Evolutionary conservation across 1,140 invertebrate species (phyloP), one percentile per base, ranked within the genome.

Genomic region (Papilio polytes): DNA sequence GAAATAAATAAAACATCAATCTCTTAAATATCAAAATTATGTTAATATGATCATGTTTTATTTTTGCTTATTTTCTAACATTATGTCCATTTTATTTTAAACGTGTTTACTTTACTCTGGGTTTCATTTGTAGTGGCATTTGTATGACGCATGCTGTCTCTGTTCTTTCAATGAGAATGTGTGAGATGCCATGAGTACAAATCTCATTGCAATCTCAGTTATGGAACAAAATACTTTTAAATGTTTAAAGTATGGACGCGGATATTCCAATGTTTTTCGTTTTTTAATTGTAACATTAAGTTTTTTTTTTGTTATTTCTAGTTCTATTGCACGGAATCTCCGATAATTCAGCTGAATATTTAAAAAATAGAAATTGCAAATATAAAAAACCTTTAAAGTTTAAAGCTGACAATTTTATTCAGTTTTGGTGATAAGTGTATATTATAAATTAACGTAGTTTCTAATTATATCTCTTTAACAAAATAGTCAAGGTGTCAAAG

Each of bases 291-390:
- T 63, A 70, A 70, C 63, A 2, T 31, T 70, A 70, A 70, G 63
- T 70, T 70, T 70, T 70, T n/a, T 66, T 70, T 31, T 31, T 31
- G 63, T 70, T 70, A 70, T 70, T 70, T 31, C 63, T 70, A 70
- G 63, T 70, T 70, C 63, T 70, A 6, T 63, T 70, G 22, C 26
- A 70, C 13, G 63, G 26, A 70, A 70, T 70, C 63, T 70, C 63
- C 31, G 26, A 15, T 70, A 70, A 70, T 31, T 31, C 31, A 48
- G 13, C 12, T 48, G 10, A 36, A 31, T 31, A 31, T 70, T 70
- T 36, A 13, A 48, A 13, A 13, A 26, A 15, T 6, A 31, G 10
- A 12, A 22, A 22, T 26, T 63, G 59, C 3, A 59, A n/a, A n/a
- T n/a, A n/a, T n/a, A n/a, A n/a, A n/a, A n/a, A n/a, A n/a, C n/a